phyloP scores from a whole-genome alignment of 2,888 invertebrate species.

The Caenorhabditis sp. region DNA sequence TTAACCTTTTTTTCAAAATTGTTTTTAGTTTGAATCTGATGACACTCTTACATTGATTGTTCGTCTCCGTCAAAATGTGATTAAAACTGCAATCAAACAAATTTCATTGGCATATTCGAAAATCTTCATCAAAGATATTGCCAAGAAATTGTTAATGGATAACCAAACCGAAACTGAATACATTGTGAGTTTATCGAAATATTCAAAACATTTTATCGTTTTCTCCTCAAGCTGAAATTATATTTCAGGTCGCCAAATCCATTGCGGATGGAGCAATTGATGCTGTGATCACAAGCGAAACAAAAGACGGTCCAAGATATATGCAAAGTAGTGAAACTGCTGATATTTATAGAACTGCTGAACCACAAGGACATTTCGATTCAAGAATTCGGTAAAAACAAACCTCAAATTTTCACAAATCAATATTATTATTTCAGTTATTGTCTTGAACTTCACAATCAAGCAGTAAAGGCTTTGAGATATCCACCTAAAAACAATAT shows the following conservation, averaged over 20 bases:
- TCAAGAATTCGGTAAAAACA: slow-evolving; percentile 78
- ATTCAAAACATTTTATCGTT: no score
- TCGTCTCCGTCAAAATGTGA: slow-evolving; percentile 95
- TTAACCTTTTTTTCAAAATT: neutral
- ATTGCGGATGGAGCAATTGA: slow-evolving; percentile 98
- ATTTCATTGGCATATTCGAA: slow-evolving; percentile 95
- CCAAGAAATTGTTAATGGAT: slow-evolving; percentile 89
- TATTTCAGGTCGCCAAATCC: slow-evolving; percentile 66
- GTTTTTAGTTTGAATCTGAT: slow-evolving; percentile 82
- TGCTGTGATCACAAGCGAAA: slow-evolving; percentile 92
- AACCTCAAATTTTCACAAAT: no score
- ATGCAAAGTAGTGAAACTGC: slow-evolving; percentile 97
- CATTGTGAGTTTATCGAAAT: slow-evolving; percentile 83
- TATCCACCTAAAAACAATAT: slow-evolving; percentile 99
- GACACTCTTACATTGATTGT: slow-evolving; percentile 95
- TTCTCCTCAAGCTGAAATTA: no score
- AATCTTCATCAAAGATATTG: slow-evolving; percentile 93
- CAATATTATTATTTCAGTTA: no score
- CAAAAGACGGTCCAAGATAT: slow-evolving; percentile 76
- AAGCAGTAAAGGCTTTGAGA: slow-evolving; percentile 96
- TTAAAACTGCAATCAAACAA: slow-evolving; percentile 80
- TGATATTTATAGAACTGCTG: slow-evolving; percentile 87
- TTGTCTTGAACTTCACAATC: slow-evolving; percentile 95
- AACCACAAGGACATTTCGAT: slow-evolving; percentile 73
- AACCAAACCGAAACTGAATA: slow-evolving; percentile 95